Evolutionary conservation across 2,888 invertebrate genomes (phyloP), one percentile per base, ranked within the genome.

Genomic region (Phortica magna): DNA sequence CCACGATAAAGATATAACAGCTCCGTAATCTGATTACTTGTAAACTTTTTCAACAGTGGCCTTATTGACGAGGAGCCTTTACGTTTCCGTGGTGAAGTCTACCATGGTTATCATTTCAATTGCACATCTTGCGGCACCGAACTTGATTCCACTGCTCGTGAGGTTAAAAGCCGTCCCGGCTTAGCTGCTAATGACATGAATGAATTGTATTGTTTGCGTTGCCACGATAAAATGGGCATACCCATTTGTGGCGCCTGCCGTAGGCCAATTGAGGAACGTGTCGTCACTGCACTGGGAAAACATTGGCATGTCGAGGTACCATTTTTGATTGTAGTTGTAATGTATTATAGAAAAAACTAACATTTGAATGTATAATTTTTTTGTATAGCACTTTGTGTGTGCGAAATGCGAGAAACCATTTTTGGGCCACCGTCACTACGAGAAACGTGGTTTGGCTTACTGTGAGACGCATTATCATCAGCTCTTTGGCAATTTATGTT

Each of bases 211-310:
- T 99, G 99, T 91, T 94, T 99, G 82, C 95, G 99, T 75, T 99
- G 99, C 91, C 99, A 99, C 90, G 99, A 99, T 92, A 99, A 99
- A 93, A 99, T 99, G 99, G 99, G 99, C 42, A 98, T 99, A 81
- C 99, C 99, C n/a, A 99, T 99, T 85, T 99, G 99, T 92, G 99
- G 99, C 43, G 99, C 99, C 73, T 99, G 99, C 91, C 96, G 99
- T 73, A 95, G 99, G 42, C 99, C 99, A 0, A 99, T 99, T 83
- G 99, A 99, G 92, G 99, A 99, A 92, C 94, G 99, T 78, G 98
- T 99, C 42, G 99, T 99, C 10, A 99, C 99, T 48, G 99, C 99
- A 12, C 93, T 99, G 42, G 99, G 98, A 42, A 99, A 99, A 92
- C 97, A 98, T 91, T 99, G 98, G 98, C 99, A 99, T 92, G 98